Percentiles rank a stretch among this genome's conserved stretches.
Conservation (phyloP, 2,888 invertebrate species). For the Leptopilina myrica region DNA sequence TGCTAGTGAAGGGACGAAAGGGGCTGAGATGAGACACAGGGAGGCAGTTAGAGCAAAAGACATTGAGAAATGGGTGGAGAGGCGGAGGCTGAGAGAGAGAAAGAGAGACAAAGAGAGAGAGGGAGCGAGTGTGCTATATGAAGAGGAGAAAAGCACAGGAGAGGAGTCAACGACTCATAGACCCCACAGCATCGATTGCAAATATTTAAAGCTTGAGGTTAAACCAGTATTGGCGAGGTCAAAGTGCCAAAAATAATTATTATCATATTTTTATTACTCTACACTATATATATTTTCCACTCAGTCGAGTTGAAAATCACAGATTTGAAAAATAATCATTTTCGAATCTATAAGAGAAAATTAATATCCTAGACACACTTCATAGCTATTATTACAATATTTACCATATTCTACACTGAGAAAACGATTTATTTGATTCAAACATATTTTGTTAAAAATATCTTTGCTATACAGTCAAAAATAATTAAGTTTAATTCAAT, state of each 20-base stretch:
- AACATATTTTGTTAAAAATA: no score
- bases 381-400: no score
- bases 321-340: no score
- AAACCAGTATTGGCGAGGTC: constrained; percentile 55
- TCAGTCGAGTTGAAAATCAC: no score
- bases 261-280: not conserved
- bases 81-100: not conserved
- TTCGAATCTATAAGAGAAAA: no score
- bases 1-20: not conserved
- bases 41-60: not conserved
- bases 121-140: constrained; percentile 8
- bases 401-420: no score
- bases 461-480: no score
- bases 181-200: constrained; percentile 69
- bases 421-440: no score
- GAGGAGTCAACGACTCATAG: constrained; percentile 70
- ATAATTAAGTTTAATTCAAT: no score
- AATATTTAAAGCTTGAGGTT: constrained; percentile 72
- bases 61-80: not conserved
- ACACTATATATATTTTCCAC: no score
- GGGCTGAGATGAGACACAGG: not conserved
- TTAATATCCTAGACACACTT: no score
- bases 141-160: constrained; percentile 49
- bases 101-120: not conserved
- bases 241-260: constrained; percentile 44